Base-by-base conservation (phyloP, 1,140 invertebrate species). In the Papilio aristodemus region DNA sequence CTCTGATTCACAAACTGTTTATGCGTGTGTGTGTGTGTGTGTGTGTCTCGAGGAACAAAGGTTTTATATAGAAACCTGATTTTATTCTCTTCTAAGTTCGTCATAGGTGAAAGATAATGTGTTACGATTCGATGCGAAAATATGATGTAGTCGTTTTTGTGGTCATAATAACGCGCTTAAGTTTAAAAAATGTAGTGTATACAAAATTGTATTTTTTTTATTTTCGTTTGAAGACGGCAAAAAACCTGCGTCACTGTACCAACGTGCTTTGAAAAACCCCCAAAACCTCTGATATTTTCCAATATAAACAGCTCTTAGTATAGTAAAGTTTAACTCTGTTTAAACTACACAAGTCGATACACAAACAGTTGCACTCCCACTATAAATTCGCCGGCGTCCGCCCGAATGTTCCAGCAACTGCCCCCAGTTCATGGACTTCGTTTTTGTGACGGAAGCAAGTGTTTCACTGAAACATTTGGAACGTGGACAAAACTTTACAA, bases 401-500 rank as follows among this genome's bases (percentile, higher is more conserved):
- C 41, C 8, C 3, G 41, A 54, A 25, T 54, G 46, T 54, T 54
- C 10, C 22, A 10, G 9, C 46, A 54, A 50, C 46, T 50, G 46
- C 19, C 46, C 46, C 46, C 19, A 50, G 17, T 50, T 11, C 19
- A 22, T 17, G 19, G 22, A 50, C 46, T 50, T 22, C 46, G 46
- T 50, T 50, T 50, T 50, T 50, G 46, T 50, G 46, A 50, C 46
- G 46, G 46, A 50, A 50, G 19, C 46, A 22, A 50, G 17, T 50
- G 46, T 50, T 50, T 50, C 46, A 50, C 17, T 17, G 46, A 17
- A 50, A 50, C 46, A 50, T 50, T 50, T 50, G 46, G 46, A 50
- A 50, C 46, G 46, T 50, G 46, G 46, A 50, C 46, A 50, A 50
- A 50, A 50, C 46, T 50, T 50, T 7, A 25, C 46, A 50, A 50